A percentile compares a stretch with the other conserved stretches of the same genome.
Evolutionary conservation across 2,797 vertebrate species (phyloP).

Genomic region (Oophaga sylvatica): DNA sequence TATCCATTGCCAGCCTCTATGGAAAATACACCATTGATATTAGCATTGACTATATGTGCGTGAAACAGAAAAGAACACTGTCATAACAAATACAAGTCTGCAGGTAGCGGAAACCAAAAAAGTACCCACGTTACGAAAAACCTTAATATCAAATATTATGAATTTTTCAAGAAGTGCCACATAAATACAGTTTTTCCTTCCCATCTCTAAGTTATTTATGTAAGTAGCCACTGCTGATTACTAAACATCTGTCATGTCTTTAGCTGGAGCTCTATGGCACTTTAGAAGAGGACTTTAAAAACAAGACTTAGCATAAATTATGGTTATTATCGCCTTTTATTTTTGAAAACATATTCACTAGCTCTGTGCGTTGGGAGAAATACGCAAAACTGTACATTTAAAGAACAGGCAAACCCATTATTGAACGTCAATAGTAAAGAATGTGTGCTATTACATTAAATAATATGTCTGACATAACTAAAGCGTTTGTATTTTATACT

Average conservation of each 20-base stretch:
- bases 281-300: slow-evolving; percentile 36
- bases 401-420: slow-evolving; percentile 29
- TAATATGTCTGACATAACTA: slow-evolving; percentile 23
- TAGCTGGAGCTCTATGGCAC: slow-evolving; percentile 16
- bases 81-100: neutral
- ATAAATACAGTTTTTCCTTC: slow-evolving; percentile 21
- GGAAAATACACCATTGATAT: neutral
- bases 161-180: neutral
- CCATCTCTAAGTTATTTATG: neutral
- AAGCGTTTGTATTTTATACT: slow-evolving; percentile 16
- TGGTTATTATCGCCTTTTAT: slow-evolving; percentile 45
- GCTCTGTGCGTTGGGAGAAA: slow-evolving; percentile 14
- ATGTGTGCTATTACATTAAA: slow-evolving; percentile 28
- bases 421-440: slow-evolving; percentile 33
- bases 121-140: neutral
- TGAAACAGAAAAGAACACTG: neutral
- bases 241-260: slow-evolving; percentile 43
- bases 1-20: neutral
- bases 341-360: slow-evolving; percentile 25
- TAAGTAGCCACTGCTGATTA: slow-evolving; percentile 40
- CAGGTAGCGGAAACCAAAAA: neutral
- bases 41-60: neutral
- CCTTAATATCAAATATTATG: slow-evolving; percentile 21
- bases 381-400: slow-evolving; percentile 35
- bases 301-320: slow-evolving; percentile 42